These are phyloP conservation scores for Phyllopteryx taeniolatus DNA, from an alignment of 2,113 vertebrate genomes.

Conservation along the genomic window DNA sequence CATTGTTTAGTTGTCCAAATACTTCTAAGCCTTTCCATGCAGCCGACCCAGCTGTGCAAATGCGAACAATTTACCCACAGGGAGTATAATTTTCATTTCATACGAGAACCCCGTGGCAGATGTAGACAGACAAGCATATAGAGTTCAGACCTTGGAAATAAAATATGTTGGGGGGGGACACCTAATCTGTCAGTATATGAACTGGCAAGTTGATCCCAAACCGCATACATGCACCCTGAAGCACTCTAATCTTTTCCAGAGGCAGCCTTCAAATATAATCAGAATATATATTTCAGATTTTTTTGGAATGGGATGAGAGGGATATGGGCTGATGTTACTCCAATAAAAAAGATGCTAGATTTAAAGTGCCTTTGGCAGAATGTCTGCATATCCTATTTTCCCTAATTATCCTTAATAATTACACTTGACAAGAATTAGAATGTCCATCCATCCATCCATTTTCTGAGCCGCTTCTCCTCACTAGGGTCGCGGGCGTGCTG, in stretches of 20 bases:
- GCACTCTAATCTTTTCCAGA: conserved; percentile 45
- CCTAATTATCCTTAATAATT: not conserved
- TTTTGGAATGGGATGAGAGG: conserved; percentile 39
- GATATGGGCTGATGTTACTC: not conserved
- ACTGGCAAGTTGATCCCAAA: conserved; percentile 20
- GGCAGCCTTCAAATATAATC: conserved; percentile 20
- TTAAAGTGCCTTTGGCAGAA: not conserved
- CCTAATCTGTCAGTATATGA: conserved; percentile 38
- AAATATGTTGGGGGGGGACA: conserved; percentile 34
- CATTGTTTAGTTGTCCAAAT: conserved; percentile 66
- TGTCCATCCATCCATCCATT: too few relatives aligned
- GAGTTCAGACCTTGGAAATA: conserved; percentile 50
- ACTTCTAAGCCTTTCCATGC: conserved; percentile 37
- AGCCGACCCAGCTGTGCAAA: conserved; percentile 63
- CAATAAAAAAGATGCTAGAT: not conserved
- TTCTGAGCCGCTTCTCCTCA: too few relatives aligned
- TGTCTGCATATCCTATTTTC: not conserved
- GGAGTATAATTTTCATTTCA: conserved; percentile 61
- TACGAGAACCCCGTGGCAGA: conserved; percentile 38
- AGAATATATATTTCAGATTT: conserved; percentile 7
- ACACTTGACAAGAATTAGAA: not conserved
- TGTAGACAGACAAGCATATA: conserved; percentile 26
- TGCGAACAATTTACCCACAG: conserved; percentile 55
- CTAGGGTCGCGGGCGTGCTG: too few relatives aligned
- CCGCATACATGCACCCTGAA: conserved; percentile 34